phyloP scores from a whole-genome alignment of 2,113 vertebrate species.

The Taxidea taxus region DNA sequence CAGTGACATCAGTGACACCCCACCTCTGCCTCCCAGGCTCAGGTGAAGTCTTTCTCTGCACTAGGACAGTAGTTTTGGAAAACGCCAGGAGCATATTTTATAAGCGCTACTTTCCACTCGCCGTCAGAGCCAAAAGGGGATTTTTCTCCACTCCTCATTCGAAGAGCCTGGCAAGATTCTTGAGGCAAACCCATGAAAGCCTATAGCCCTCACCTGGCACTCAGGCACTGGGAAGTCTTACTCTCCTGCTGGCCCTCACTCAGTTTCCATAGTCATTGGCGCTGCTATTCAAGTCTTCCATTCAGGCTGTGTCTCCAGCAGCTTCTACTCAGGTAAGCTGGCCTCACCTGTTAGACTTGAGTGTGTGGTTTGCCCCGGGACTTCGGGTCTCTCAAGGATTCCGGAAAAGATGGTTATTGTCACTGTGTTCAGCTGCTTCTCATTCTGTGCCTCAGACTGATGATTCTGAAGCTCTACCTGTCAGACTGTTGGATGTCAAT shows the following conservation, averaged over 20 bases:
- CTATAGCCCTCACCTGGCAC: accelerated
- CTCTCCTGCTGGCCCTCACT: neutral
- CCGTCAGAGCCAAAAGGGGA: neutral
- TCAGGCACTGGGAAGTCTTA: too few relatives aligned
- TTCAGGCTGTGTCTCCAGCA: too few relatives aligned
- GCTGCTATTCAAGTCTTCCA: too few relatives aligned
- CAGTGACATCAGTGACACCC: too few relatives aligned
- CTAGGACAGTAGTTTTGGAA: neutral
- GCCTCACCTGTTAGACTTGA: neutral
- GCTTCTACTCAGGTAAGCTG: neutral
- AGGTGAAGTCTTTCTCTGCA: neutral
- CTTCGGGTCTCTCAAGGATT: neutral
- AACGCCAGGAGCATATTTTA: neutral
- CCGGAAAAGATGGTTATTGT: neutral
- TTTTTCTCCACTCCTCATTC: neutral
- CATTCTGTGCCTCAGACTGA: neutral
- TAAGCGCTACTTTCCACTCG: accelerated
- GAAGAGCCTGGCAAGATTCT: neutral
- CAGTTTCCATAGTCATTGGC: too few relatives aligned
- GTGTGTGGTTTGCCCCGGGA: accelerated
- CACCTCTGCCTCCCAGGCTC: accelerated
- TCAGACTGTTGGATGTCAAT: neutral
- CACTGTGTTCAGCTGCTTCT: neutral
- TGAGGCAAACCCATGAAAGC: neutral
- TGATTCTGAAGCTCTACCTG: neutral